Evolutionary conservation across 2,113 vertebrate species (phyloP).

Genomic region (Pelobates fuscus): DNA sequence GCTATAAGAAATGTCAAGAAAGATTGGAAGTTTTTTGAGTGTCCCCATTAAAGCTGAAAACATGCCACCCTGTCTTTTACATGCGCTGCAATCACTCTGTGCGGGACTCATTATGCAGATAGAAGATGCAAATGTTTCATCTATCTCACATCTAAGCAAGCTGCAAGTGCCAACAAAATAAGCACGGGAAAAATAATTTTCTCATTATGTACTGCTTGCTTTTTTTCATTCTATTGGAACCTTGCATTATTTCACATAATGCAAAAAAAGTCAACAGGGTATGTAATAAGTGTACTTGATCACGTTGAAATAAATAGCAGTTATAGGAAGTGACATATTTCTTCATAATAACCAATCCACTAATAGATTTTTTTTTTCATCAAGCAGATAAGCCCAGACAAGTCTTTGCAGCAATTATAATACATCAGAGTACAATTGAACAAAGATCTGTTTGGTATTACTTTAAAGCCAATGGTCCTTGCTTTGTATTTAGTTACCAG

Average conservation of each 20-base stretch:
- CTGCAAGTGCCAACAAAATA: constrained; percentile 72
- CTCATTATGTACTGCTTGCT: constrained; percentile 47
- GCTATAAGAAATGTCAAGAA: constrained; percentile 98
- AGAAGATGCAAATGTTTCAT: constrained; percentile 85
- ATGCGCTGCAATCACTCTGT: constrained; percentile 79
- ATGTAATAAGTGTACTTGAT: constrained; percentile 37
- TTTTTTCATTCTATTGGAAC: constrained; percentile 44
- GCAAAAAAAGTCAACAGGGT: constrained; percentile 53
- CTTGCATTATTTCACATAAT: constrained; percentile 51
- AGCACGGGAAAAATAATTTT: constrained; percentile 60
- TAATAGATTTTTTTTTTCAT: constrained; percentile 50
- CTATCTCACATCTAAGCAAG: constrained; percentile 65
- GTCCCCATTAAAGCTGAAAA: constrained; percentile 96
- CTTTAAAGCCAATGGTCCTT: background rate
- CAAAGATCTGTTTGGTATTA: constrained; percentile 49
- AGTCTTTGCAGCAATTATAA: constrained; percentile 44
- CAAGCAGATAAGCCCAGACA: constrained; percentile 45
- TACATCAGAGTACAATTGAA: constrained; percentile 36
- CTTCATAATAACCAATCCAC: constrained; percentile 32
- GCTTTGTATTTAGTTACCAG: background rate
- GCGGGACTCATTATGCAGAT: constrained; percentile 90
- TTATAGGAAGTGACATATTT: constrained; percentile 46
- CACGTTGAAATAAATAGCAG: constrained; percentile 44
- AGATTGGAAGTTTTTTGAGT: constrained; percentile 89
- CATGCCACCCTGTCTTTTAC: constrained; percentile 92